Evolutionary conservation across 2,888 invertebrate species (phyloP).

Genomic region (Phania funesta): DNA sequence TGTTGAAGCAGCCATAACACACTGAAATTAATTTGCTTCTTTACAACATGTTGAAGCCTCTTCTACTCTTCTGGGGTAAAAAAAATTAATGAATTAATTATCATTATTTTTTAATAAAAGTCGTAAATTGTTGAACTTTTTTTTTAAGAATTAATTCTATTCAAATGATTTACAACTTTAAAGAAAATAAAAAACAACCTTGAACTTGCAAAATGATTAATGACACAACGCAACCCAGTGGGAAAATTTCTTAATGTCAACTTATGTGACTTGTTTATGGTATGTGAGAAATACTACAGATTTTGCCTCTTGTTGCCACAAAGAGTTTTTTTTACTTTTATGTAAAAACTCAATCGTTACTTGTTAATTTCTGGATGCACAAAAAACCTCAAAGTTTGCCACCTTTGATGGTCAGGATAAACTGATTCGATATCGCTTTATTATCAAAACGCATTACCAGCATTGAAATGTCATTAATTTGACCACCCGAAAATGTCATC

Average conservation of each 20-base stretch:
- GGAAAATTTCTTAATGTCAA: background rate
- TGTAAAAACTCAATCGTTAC: too few species aligned
- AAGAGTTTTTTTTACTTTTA: too few species aligned
- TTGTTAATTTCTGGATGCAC: too few species aligned
- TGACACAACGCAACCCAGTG: slow-evolving; percentile 4
- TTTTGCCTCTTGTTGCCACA: too few species aligned
- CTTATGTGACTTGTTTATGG: background rate
- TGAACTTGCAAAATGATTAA: slow-evolving; percentile 57
- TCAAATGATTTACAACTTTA: slow-evolving; percentile 17
- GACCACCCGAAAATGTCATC: too few species aligned
- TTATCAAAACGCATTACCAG: too few species aligned
- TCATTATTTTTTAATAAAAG: slow-evolving; percentile 16
- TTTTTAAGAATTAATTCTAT: slow-evolving; percentile 1
- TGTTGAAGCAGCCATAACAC: background rate
- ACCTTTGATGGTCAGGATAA: too few species aligned
- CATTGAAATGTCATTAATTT: too few species aligned
- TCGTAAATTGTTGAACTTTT: background rate
- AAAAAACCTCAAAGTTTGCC: too few species aligned
- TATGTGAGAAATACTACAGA: background rate
- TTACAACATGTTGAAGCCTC: background rate
- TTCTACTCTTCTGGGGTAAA: background rate
- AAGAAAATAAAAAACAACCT: slow-evolving; percentile 25
- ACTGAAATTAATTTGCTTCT: background rate
- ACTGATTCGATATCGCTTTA: too few species aligned
- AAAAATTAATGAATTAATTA: slow-evolving; percentile 2